phyloP scores from a whole-genome alignment of 2,797 vertebrate species.

The Galago senegalensis region DNA sequence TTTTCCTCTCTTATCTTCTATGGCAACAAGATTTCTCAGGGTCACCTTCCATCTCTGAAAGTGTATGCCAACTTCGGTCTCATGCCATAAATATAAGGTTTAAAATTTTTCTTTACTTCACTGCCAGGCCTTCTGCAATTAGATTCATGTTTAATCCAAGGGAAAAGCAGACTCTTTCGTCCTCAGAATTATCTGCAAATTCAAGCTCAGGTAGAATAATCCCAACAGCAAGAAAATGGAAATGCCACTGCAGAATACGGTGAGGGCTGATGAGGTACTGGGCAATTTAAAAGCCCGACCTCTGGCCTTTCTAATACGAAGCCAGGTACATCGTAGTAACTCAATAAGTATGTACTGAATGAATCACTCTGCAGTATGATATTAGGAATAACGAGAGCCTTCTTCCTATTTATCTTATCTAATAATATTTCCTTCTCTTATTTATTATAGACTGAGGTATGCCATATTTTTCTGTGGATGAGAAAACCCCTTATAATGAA shows the following conservation, averaged over 20 bases:
- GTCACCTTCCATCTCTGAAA: neutral
- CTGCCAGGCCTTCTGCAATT: neutral
- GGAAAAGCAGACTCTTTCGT: neutral
- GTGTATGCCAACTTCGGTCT: neutral
- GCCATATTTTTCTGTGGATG: neutral
- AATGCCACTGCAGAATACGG: neutral
- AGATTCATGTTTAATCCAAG: neutral
- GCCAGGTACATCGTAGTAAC: neutral
- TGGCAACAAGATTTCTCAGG: neutral
- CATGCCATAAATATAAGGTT: neutral
- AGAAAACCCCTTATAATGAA: neutral
- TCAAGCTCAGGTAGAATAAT: neutral
- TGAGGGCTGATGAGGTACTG: neutral
- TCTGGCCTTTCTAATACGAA: neutral
- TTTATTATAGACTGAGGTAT: neutral
- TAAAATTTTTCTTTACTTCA: neutral
- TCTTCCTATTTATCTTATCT: neutral
- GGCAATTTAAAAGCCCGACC: neutral
- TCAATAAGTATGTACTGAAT: slow-evolving; percentile 5
- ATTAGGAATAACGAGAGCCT: neutral
- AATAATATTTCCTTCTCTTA: neutral
- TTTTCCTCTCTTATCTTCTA: neutral
- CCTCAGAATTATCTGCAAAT: neutral
- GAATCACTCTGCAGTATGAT: neutral
- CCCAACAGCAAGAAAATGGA: neutral